These are phyloP conservation scores for Macropis europaea DNA, from an alignment of 2,888 invertebrate genomes.

Conservation along the genomic window DNA sequence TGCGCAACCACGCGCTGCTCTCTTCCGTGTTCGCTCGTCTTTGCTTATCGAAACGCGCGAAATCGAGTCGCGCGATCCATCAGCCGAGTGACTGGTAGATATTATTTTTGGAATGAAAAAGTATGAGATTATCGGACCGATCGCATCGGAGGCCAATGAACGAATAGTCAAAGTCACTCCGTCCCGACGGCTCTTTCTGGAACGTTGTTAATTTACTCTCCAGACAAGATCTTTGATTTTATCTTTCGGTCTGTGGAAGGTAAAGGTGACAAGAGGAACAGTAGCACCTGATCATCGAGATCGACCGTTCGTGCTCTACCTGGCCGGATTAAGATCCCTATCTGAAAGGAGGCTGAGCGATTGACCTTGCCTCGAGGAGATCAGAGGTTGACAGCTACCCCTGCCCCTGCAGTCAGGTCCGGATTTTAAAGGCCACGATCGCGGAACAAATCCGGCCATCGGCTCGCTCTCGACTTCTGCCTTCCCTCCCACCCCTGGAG, in stretches of 20 bases:
- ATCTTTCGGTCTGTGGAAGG: slow-evolving; percentile 26
- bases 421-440: slow-evolving; percentile 12
- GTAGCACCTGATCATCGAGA: slow-evolving; percentile 70
- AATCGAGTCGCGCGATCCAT: too few species aligned
- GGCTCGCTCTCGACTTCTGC: neutral
- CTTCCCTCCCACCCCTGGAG: neutral
- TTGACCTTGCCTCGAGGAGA: slow-evolving; percentile 55
- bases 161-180: neutral
- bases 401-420: slow-evolving; percentile 6
- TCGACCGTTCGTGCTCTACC: slow-evolving; percentile 60
- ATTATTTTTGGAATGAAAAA: too few species aligned
- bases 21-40: neutral
- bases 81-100: too few species aligned
- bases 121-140: neutral
- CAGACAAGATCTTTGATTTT: slow-evolving; percentile 43
- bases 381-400: slow-evolving; percentile 48
- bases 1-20: neutral
- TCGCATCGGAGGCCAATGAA: neutral
- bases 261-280: slow-evolving; percentile 62
- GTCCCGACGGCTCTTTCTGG: neutral
- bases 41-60: too few species aligned
- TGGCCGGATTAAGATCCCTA: slow-evolving; percentile 69
- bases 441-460: slow-evolving; percentile 4
- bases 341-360: slow-evolving; percentile 58
- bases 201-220: slow-evolving; percentile 26